phyloP scores from a whole-genome alignment of 2,797 vertebrate genomes.

The Nannoperca australis region DNA sequence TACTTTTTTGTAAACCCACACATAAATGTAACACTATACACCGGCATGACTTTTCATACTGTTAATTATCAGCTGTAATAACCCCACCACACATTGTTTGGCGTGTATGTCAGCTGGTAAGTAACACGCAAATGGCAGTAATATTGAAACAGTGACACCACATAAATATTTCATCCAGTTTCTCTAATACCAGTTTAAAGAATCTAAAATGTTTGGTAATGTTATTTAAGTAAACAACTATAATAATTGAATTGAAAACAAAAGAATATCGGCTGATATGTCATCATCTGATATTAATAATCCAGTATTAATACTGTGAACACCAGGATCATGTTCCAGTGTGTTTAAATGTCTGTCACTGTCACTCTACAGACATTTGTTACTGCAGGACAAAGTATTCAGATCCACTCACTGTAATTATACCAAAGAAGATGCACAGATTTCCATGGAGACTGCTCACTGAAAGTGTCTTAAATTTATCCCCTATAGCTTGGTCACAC shows the following conservation, averaged over 20 bases:
- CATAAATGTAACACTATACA: no score
- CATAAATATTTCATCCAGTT: no score
- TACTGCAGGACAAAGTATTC: neutral
- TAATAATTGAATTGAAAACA: no score
- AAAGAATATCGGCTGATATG: neutral
- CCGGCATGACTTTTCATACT: no score
- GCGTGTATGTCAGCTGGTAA: neutral
- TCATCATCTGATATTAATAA: neutral
- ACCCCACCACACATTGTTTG: neutral
- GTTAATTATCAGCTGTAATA: neutral
- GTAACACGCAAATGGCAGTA: neutral
- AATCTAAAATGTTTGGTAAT: neutral
- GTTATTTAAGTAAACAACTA: neutral
- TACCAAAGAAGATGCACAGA: neutral
- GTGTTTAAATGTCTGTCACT: neutral
- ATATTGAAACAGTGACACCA: neutral
- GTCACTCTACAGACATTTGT: neutral
- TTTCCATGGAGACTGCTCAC: slow-evolving; percentile 19
- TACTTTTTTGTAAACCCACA: no score
- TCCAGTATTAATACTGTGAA: neutral
- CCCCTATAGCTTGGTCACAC: neutral
- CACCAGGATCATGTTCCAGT: neutral
- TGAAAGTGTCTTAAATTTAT: slow-evolving; percentile 15
- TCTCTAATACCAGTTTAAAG: neutral
- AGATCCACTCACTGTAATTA: slow-evolving; percentile 1